Percentiles rank a stretch among this genome's conserved stretches.
Conservation (phyloP, 2,797 vertebrate species). For the Lerista edwardsae region DNA sequence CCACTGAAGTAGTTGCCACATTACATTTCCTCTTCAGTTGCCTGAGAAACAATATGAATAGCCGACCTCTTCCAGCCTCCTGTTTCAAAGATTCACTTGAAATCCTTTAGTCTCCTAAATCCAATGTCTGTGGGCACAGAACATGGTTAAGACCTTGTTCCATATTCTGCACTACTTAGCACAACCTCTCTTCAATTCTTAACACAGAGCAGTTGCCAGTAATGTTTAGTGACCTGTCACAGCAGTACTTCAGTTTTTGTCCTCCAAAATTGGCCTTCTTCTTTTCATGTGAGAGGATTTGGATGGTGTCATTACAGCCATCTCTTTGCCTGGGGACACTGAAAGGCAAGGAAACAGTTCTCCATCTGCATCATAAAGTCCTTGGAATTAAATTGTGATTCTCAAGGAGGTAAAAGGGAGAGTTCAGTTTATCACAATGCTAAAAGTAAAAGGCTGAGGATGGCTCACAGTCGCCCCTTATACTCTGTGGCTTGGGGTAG, state of each 20-base stretch:
- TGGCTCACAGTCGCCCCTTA: not conserved
- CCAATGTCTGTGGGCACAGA: conserved; percentile 38
- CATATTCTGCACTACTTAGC: conserved; percentile 47
- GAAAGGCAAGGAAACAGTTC: conserved; percentile 18
- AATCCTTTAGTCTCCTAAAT: conserved; percentile 32
- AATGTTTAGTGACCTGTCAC: conserved; percentile 73
- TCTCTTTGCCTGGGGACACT: conserved; percentile 7
- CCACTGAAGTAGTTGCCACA: conserved; percentile 40
- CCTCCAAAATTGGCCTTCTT: conserved; percentile 63
- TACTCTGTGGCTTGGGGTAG: not conserved
- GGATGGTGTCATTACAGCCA: conserved; percentile 27
- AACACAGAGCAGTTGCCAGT: conserved; percentile 54
- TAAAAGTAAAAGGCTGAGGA: not conserved
- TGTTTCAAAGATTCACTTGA: conserved; percentile 25
- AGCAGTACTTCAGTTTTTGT: conserved; percentile 73
- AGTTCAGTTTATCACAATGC: fast-evolving
- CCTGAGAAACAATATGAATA: conserved; percentile 44
- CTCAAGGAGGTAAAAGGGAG: not conserved
- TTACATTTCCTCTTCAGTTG: conserved; percentile 51
- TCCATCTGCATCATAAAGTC: not conserved
- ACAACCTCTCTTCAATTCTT: conserved; percentile 54
- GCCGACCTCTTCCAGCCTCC: not conserved
- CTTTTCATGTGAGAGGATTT: conserved; percentile 59
- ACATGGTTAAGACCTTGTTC: conserved; percentile 59
- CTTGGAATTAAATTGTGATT: not conserved